Evolutionary conservation across 2,797 vertebrate genomes (phyloP).

Genomic region (Gouania willdenowi): DNA sequence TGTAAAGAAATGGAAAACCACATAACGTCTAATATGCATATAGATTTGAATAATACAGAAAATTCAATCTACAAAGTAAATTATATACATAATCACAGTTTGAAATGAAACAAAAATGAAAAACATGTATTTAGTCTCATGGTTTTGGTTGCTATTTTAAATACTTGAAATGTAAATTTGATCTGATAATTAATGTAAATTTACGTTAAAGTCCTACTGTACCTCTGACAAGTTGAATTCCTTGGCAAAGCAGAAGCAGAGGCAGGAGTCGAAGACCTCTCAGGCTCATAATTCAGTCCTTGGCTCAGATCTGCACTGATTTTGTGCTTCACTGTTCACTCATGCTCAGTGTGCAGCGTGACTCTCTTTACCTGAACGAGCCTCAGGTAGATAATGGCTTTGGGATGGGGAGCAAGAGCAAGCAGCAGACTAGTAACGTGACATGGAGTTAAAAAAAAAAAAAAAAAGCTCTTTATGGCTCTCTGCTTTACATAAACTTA

Average conservation of each 20-base stretch:
- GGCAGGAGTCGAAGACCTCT: slow-evolving; percentile 40
- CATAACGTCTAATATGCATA: too few species aligned
- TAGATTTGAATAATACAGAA: too few species aligned
- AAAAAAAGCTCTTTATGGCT: slow-evolving; percentile 60
- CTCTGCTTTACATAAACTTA: slow-evolving; percentile 55
- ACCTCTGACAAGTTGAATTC: slow-evolving; percentile 54
- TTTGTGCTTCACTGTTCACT: slow-evolving; percentile 1
- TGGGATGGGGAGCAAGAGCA: slow-evolving; percentile 4
- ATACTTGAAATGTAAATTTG: too few species aligned
- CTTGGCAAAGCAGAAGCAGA: slow-evolving; percentile 47
- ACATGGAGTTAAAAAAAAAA: slow-evolving; percentile 22
- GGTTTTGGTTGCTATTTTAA: too few species aligned
- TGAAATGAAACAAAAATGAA: too few species aligned
- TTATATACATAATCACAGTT: too few species aligned
- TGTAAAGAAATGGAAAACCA: too few species aligned
- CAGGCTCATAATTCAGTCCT: slow-evolving; percentile 47
- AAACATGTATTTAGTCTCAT: too few species aligned
- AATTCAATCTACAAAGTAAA: too few species aligned
- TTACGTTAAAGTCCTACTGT: too few species aligned
- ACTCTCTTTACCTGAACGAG: neutral
- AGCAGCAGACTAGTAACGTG: slow-evolving; percentile 21
- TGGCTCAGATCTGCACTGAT: neutral
- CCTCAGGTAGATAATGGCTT: slow-evolving; percentile 2
- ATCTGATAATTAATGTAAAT: too few species aligned
- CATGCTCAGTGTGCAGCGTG: slow-evolving; percentile 22